Percentiles rank a stretch among this genome's conserved stretches.
Evolutionary conservation across 1,140 invertebrate species (phyloP).

Genomic region (Drosophila lacertosa): DNA sequence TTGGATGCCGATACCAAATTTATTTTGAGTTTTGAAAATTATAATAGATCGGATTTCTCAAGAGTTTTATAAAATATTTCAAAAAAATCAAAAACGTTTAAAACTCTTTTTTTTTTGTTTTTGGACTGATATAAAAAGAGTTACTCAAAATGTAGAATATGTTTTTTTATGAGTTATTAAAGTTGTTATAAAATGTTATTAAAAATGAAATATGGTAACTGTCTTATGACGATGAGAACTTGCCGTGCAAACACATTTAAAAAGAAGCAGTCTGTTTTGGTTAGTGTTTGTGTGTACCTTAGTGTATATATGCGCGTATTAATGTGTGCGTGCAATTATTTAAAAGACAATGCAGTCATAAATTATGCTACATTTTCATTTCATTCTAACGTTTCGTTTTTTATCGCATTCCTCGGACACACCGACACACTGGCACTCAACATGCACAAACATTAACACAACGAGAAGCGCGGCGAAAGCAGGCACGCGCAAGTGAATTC

Average conservation of each 20-base stretch:
- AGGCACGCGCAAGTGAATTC: constrained; percentile 49
- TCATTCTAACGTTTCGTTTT: constrained; percentile 81
- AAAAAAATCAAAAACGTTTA: too few species aligned
- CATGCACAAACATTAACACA: constrained; percentile 12
- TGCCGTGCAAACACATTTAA: constrained; percentile 50
- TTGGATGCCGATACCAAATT: too few species aligned
- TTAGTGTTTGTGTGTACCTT: constrained; percentile 18
- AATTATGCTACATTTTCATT: constrained; percentile 83
- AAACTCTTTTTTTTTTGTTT: too few species aligned
- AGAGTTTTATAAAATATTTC: too few species aligned
- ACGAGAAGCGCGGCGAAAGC: constrained; percentile 5
- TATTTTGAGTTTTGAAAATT: too few species aligned
- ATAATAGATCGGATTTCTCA: too few species aligned
- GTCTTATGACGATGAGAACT: constrained; percentile 43
- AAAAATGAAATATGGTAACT: constrained; percentile 67
- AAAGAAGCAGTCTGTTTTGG: constrained; percentile 42
- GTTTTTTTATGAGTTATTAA: not conserved
- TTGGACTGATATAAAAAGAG: too few species aligned
- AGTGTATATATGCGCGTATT: constrained; percentile 29
- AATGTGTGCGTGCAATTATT: constrained; percentile 78
- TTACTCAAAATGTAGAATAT: too few species aligned
- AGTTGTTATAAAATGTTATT: constrained; percentile 23
- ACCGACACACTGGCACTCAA: constrained; percentile 35
- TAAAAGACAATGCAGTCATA: constrained; percentile 81
- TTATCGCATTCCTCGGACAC: constrained; percentile 76